Evolutionary conservation across 2,797 vertebrate species (phyloP).

Genomic region (Mionectes olivaceus): DNA sequence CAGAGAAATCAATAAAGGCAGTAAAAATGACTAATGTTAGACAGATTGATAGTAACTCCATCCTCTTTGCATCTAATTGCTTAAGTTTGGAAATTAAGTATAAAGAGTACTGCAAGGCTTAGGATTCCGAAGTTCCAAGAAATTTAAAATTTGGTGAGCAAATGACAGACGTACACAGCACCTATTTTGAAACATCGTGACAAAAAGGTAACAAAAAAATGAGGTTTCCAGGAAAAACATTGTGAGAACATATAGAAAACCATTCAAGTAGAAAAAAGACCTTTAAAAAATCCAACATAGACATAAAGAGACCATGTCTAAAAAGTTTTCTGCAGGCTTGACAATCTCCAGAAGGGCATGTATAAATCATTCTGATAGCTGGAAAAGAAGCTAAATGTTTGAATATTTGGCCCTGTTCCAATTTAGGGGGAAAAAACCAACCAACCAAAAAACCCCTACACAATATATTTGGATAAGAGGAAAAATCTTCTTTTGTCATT

Average conservation of each 20-base stretch:
- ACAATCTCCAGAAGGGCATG: background rate
- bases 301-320: background rate
- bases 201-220: background rate
- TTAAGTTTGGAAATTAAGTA: background rate
- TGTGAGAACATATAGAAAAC: background rate
- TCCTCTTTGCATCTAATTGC: background rate
- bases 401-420: background rate
- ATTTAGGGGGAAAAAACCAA: background rate
- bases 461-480: background rate
- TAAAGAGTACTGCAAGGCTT: background rate
- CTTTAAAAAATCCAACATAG: background rate
- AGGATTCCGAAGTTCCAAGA: background rate
- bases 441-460: fast-evolving
- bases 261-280: background rate
- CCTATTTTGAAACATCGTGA: background rate
- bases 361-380: background rate
- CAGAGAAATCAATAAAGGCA: background rate
- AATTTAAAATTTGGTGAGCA: background rate
- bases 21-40: background rate
- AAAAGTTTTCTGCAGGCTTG: background rate
- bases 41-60: background rate
- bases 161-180: background rate
- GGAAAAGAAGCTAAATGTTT: background rate
- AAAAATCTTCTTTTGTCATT: background rate
- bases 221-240: background rate